These are phyloP conservation scores for Heliocidaris tuberculata DNA, from an alignment of 35 echinoderm and acorn worm genomes.

Conservation along the genomic window DNA sequence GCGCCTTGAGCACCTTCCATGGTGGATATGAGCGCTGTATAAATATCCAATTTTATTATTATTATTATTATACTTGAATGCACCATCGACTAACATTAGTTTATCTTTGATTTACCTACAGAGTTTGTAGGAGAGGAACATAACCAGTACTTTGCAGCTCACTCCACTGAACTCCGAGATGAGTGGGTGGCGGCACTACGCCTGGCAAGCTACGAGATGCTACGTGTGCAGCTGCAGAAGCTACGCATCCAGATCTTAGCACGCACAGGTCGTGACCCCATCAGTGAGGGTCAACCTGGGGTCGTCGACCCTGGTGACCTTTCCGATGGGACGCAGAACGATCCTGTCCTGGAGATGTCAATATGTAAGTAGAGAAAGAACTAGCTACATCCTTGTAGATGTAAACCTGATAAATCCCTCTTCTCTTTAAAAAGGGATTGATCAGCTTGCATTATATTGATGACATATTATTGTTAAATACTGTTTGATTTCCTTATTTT, in stretches of 20 bases:
- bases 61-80: too few relatives aligned
- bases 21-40: too few relatives aligned
- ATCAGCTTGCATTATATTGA: too few relatives aligned
- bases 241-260: constrained; percentile 80
- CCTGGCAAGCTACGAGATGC: constrained; percentile 87
- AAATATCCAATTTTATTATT: too few relatives aligned
- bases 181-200: constrained; percentile 92
- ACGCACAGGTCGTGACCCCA: constrained; percentile 88
- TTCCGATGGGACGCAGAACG: constrained; percentile 52
- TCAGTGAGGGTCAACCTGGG: constrained; percentile 76
- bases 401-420: too few relatives aligned
- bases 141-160: constrained; percentile 98
- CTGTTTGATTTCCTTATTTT: too few relatives aligned
- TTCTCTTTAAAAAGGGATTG: too few relatives aligned
- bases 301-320: constrained; percentile 63
- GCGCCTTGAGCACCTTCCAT: too few relatives aligned
- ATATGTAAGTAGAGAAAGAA: constrained; percentile 61
- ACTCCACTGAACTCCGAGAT: constrained; percentile 87
- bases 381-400: not conserved
- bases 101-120: not conserved
- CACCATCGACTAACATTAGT: too few relatives aligned
- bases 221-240: constrained; percentile 72
- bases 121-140: constrained; percentile 86
- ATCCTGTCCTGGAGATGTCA: constrained; percentile 96
- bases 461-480: too few relatives aligned